Base-by-base conservation (phyloP, 2,113 vertebrate genomes). In the Carlito syrichta region DNA sequence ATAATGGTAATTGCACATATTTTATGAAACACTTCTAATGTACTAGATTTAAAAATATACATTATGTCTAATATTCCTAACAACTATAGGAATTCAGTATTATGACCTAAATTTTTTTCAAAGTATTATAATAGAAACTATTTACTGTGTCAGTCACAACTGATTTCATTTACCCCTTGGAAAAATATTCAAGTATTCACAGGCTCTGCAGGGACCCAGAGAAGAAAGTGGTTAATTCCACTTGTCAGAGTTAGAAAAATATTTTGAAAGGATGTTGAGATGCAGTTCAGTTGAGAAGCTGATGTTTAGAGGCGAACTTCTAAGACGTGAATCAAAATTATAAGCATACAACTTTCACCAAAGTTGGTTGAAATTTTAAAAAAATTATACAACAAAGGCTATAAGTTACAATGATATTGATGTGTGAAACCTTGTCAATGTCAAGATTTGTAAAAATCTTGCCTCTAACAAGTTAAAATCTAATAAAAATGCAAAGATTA, bases 51-150 rank as follows among this genome's bases (percentile, higher is more conserved):
- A 52, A 87, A 85, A 83, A 71, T 79, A 63, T 66, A 13, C 17
- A 63, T 96, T 92, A 45, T 79, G 54, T 85, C 19, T 71, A 73
- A 25, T 86, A 71, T 88, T 77, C 23, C 32, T 93, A 91, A 86
- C 22, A 74, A 56, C 5, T 71, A 45, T 38, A 25, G 56, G 38
- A 78, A 30, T 88, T 88, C 68, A 50, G 35, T 56, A 77, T 56
- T 74, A 76, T 60, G 25, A 78, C 8, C 43, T 81, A 43, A 81
- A 12, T 19, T 71, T n/a, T 95, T 95, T 93, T 74, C 14, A 94
- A 11, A 17, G 60, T 74, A 83, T 95, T 84, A 58, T 79, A 92
- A 40, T 90, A 79, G 40, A 93, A 95, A 17, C 5, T 8, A 63
- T 68, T 85, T 78, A 23, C 32, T 78, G 11, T 85, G 30, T 32